phyloP scores from a whole-genome alignment of 2,888 invertebrate species.

The Himalopsyche kuldschensis region DNA sequence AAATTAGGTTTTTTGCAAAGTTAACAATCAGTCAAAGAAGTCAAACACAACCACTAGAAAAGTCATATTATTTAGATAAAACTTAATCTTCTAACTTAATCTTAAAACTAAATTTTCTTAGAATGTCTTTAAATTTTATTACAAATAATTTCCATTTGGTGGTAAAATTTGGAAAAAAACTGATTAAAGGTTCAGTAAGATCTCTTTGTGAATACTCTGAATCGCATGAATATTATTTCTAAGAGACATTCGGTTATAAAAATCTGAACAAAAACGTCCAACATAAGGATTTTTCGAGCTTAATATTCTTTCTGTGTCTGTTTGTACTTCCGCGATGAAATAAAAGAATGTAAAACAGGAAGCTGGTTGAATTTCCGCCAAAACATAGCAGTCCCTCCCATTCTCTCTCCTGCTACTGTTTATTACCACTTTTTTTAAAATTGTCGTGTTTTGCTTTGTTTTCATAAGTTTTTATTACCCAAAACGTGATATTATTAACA shows the following conservation, averaged over 20 bases:
- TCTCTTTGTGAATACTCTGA: too few species aligned
- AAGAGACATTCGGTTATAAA: neutral
- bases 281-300: neutral
- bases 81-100: too few species aligned
- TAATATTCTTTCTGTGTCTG: conserved; percentile 1
- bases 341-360: conserved; percentile 1
- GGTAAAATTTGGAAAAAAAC: too few species aligned
- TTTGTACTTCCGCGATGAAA: neutral
- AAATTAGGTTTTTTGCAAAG: too few species aligned
- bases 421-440: neutral
- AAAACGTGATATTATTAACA: too few species aligned
- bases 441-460: neutral
- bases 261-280: neutral
- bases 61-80: too few species aligned
- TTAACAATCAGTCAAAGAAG: too few species aligned
- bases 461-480: neutral
- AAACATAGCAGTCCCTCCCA: neutral
- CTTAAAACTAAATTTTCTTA: too few species aligned
- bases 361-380: neutral
- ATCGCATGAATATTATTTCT: neutral
- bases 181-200: too few species aligned
- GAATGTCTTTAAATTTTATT: too few species aligned
- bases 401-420: neutral
- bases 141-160: too few species aligned
- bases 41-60: too few species aligned